Evolutionary conservation across 1,140 invertebrate genomes (phyloP).

Genomic region (Catajapyx aquilonaris): DNA sequence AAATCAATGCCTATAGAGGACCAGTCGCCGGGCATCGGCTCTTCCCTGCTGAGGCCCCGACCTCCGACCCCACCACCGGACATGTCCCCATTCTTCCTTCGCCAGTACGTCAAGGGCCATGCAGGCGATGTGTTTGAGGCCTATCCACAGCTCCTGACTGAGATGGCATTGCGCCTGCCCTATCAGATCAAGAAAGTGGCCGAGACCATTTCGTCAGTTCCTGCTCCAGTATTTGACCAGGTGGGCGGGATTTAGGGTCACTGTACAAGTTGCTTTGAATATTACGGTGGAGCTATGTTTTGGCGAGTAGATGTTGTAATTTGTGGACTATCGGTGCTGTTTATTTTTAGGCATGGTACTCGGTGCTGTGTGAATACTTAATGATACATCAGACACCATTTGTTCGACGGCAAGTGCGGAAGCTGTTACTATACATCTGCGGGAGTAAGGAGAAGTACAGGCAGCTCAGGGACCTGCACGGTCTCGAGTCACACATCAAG

Average conservation of each 20-base stretch:
- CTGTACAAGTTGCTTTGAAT: conserved; percentile 28
- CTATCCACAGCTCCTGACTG: conserved; percentile 79
- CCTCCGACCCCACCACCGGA: conserved; percentile 60
- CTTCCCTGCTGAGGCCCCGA: conserved; percentile 54
- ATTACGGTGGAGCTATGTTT: conserved; percentile 11
- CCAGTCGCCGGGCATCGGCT: conserved; percentile 25
- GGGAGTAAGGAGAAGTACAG: conserved; percentile 91
- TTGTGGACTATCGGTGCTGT: no score
- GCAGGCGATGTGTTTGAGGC: conserved; percentile 81
- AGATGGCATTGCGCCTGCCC: conserved; percentile 80
- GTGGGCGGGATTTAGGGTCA: no score
- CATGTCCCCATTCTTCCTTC: conserved; percentile 87
- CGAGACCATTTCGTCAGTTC: no score
- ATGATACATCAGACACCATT: conserved; percentile 70
- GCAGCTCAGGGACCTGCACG: conserved; percentile 78
- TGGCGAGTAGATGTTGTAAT: neutral
- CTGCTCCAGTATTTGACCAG: conserved; percentile 1
- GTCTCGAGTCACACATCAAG: conserved; percentile 58
- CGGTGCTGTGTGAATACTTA: conserved; percentile 86
- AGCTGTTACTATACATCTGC: conserved; percentile 78
- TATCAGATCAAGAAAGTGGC: conserved; percentile 61
- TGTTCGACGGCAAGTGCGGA: conserved; percentile 49
- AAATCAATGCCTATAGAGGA: no score
- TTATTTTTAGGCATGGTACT: conserved; percentile 46
- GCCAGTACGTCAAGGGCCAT: conserved; percentile 79